Evolutionary conservation across 2,797 vertebrate species (phyloP), one percentile per base, ranked within the genome.

Genomic region (Eulemur mongoz): DNA sequence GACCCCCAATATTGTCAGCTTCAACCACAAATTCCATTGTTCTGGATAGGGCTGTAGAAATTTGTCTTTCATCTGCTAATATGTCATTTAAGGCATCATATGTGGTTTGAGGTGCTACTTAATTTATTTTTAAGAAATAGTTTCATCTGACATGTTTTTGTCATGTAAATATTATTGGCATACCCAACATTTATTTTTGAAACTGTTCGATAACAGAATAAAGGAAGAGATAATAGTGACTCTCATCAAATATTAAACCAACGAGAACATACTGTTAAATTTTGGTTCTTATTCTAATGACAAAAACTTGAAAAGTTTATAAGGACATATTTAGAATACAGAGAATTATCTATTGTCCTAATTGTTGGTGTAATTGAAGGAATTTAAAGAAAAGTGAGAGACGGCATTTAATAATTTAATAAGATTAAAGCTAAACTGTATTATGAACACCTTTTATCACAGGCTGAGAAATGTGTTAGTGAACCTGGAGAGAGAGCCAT

Each of bases 321-420:
- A 79, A 87, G 35, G 50, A 43, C 45, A 14, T 80, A 48, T 52
- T 73, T 87, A 93, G 85, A 67, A 11, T 73, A 54, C 54, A 89
- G 54, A 32, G 95, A 79, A 78, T 2, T 57, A 91, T 48, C 50
- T 94, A 5, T 78, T 84, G 10, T 93, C 35, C 48, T 79, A 92
- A 91, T 86, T 82, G 38, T 63, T 85, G 75, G 25, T 13, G 40
- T 91, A 50, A 65, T 40, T 86, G 48, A 89, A 45, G n/a, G 23
- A n/a, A 86, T 69, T 82, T 97, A 59, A 43, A 65, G 67, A 93
- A 45, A 96, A 90, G 87, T 40, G 50, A 89, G 63, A 78, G 10
- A 35, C 11, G 7, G 3, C 57, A 89, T 82, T 94, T 72, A 87
- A 81, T 92, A 93, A 59, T 93, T 90, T 88, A 89, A 59, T 79